Base-by-base conservation (phyloP, 2,113 vertebrate species). In the Oncorhynchus masou region DNA sequence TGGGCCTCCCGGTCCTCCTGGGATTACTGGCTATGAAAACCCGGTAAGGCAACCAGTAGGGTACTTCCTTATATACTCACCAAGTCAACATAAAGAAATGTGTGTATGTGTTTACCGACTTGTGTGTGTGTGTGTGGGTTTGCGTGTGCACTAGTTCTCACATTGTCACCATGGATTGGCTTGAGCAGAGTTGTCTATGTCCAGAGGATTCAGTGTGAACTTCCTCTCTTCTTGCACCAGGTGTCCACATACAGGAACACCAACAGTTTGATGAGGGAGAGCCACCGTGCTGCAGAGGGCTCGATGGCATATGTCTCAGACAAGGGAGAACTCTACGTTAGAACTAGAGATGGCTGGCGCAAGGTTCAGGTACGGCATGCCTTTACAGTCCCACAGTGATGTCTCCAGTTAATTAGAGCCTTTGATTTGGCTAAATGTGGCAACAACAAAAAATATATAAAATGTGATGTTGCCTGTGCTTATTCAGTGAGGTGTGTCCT, bases 1-100 rank as follows among this genome's bases (percentile, higher is more conserved):
- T 1, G 96, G 96, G 45, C 95, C 96, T 81, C 94, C 95, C 0
- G 97, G 97, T 75, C 93, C 94, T 59, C 94, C 95, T 34, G 96
- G 96, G 6, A 45, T 93, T 67, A 91, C 95, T 11, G 94, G 93
- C 87, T 80, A 91, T 78, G 87, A 91, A 83, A 96, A 92, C 79
- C 83, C 91, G 89, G 97, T 98, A 90, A 95, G 93, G 76, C 1
- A 51, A 69, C 68, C 29, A 31, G 9, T 13, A 64, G 20, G 24
- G 9, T 12, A 69, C 31, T 34, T 34, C 25, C 29, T 31, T 31
- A 68, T 45, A 45, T 45, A 45, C 39, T 11, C 39, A 39, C 39
- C 1, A 45, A 45, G 39, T 45, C 39, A 45, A 11, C 9, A 45
- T 45, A 45, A 11, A 9, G 39, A 45, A 45, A 45, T 45, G 9